Evolutionary conservation across 2,888 invertebrate genomes (phyloP), one percentile per base, ranked within the genome.

Genomic region (Zele albiditarsus): DNA sequence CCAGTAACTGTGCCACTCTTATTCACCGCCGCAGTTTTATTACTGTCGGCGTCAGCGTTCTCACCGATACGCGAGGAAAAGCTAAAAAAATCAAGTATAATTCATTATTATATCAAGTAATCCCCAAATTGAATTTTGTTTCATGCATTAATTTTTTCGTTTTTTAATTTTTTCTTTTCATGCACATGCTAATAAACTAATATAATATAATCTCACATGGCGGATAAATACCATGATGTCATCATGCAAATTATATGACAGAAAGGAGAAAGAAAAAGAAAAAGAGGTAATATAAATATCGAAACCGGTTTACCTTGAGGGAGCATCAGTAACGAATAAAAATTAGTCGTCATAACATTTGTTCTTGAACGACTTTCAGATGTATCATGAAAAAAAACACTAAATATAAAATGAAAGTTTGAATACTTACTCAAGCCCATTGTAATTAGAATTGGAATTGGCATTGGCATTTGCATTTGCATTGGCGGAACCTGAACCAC

Each of bases 31-130:
- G 71, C 20, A n/a, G 62, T 28, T 8, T 71, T 70, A 3, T 57
- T 38, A 10, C 0, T 20, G n/a, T 10, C 53, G 10, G 49, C 33
- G 20, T 14, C 14, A 2, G 84, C 82, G 38, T 80, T 78, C 73
- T 89, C 90, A 23, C 90, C 91, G 77, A 90, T 88, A 69, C 91
- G 89, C 2, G 90, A 83, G 76, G 85, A 84, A 14, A 88, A 20
- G 5, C 87, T 88, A 74, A 16, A 81, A 79, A 25, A 42, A 27
- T 23, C 42, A 74, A 12, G 62, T 25, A 73, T 62, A 27, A 65
- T 46, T 23, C 5, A 53, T 71, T 46, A 31, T 20, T 42, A 38
- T 20, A 71, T 63, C 16, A 25, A 23, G 5, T 10, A 8, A 46
- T 46, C 8, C 2, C 16, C 28, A 8, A 71, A 49, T 33, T n/a